Base-by-base conservation (phyloP, 1,140 invertebrate genomes). In the Musca vetustissima region DNA sequence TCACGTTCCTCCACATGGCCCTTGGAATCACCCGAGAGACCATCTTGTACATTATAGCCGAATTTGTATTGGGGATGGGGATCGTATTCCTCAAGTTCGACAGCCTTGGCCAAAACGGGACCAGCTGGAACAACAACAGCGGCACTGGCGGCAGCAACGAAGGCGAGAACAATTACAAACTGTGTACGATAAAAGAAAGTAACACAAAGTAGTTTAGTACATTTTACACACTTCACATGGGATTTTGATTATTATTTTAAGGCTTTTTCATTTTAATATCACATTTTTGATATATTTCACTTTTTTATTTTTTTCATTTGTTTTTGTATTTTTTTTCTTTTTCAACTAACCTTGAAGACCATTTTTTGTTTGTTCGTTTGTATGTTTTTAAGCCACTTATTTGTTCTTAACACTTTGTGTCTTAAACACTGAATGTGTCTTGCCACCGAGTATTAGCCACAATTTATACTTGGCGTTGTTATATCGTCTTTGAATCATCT, bases 11-110 rank as follows among this genome's bases (percentile, higher is more conserved):
- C 89, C 65, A 87, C 83, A 71, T 89, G 87, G 52, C 80, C 83
- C 76, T 90, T 89, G 24, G 85, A 81, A 76, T 90, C 88, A 0
- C 89, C 88, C 52, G 86, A 90, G 65, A 86, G 76, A 11, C 82
- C 73, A 70, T 89, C 88, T 49, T 87, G 84, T 0, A 89, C 87
- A 67, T 86, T 84, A 74, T 88, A 88, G 2, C 83, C 83, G 75
- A 85, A 88, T 64, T 83, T 79, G 79, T 87, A 88, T 69, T 87
- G 86, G 0, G 87, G 86, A 53, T 67, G 68, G 4, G 70, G 66
- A 49, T 70, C 69, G 59, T 70, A 70, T 68, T 70, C 69, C 48
- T 70, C 69, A 17, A 70, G 36, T 53, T 69, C 70, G 13, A 70
- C 66, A 14, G 69, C 49, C 28, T 66, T 67, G 14, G 69, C 65